phyloP scores from a whole-genome alignment of 2,888 invertebrate genomes.

The Latrodectus elegans region DNA sequence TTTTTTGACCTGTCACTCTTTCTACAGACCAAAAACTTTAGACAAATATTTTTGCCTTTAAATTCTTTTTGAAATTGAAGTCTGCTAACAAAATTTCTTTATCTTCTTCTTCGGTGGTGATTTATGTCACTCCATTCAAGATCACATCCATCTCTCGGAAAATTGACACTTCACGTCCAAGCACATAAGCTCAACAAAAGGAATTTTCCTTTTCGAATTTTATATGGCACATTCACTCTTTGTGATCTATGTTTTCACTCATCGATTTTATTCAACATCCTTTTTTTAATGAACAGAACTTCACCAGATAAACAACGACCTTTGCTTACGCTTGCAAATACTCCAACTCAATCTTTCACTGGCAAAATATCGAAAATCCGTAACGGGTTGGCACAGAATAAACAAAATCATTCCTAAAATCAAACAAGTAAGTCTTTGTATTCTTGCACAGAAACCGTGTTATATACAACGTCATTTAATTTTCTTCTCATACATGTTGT shows the following conservation, averaged over 20 bases:
- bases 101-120: slow-evolving; percentile 12
- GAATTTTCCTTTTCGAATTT: background rate
- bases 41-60: slow-evolving; percentile 3
- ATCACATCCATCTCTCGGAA: slow-evolving; percentile 51
- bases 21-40: slow-evolving; percentile 4
- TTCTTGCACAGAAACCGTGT: no score
- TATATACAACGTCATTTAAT: no score
- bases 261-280: background rate
- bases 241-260: background rate
- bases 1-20: slow-evolving; percentile 18
- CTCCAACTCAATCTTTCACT: no score
- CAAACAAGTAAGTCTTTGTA: no score
- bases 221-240: background rate
- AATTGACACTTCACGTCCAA: slow-evolving; percentile 54
- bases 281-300: background rate
- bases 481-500: no score
- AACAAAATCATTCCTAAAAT: background rate
- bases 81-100: slow-evolving; percentile 28
- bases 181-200: background rate
- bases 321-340: background rate
- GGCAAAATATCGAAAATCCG: background rate
- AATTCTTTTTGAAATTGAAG: slow-evolving; percentile 27
- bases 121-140: slow-evolving; percentile 52
- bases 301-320: slow-evolving; percentile 27
- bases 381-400: background rate